Evolutionary conservation across 2,113 vertebrate species (phyloP).

Genomic region (Chionodraco myersi): DNA sequence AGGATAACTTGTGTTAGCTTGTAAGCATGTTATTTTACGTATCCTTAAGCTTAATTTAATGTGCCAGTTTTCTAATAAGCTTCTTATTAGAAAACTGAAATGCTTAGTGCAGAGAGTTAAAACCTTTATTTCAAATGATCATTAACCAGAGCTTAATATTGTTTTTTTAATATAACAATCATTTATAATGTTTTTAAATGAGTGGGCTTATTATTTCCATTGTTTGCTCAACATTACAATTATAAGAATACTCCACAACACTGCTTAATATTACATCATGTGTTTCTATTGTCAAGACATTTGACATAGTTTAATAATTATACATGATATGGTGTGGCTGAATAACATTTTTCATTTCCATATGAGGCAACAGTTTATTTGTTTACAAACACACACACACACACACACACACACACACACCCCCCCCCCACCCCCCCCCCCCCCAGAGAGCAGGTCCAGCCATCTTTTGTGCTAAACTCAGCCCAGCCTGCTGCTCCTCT

Average conservation of each 20-base stretch:
- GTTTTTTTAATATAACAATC: background rate
- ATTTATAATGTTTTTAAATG: too few relatives aligned
- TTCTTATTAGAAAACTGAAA: background rate
- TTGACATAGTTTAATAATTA: background rate
- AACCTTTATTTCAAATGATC: background rate
- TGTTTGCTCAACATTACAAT: too few relatives aligned
- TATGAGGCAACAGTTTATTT: background rate
- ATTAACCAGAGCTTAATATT: background rate
- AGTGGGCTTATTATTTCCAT: too few relatives aligned
- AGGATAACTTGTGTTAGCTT: background rate
- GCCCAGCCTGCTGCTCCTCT: slow-evolving; percentile 42
- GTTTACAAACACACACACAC: too few relatives aligned
- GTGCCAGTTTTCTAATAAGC: background rate
- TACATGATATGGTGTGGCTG: background rate
- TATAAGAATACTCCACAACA: too few relatives aligned
- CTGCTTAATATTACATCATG: too few relatives aligned
- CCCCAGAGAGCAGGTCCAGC: slow-evolving; percentile 35
- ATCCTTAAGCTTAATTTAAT: background rate
- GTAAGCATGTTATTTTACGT: background rate
- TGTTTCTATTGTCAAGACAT: too few relatives aligned
- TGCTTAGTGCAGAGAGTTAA: background rate
- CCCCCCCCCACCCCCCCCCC: too few relatives aligned
- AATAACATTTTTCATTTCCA: background rate
- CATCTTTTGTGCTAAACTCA: slow-evolving; percentile 51
- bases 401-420: too few relatives aligned